phyloP scores from a whole-genome alignment of 2,113 vertebrate genomes.

The Clarias macrocephalus region DNA sequence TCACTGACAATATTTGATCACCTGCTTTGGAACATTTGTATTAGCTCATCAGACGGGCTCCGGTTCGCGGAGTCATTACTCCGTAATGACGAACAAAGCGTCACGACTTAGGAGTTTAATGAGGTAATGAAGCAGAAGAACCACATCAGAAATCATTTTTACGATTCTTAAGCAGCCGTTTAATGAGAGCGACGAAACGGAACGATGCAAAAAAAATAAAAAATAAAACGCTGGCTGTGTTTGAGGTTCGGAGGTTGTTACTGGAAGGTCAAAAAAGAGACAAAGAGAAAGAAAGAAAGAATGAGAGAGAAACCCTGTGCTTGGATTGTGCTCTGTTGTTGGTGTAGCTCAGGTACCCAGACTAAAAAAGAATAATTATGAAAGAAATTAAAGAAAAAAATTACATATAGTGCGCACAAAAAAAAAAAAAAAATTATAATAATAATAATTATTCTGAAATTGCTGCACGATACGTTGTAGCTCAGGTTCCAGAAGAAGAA shows the following conservation, averaged over 20 bases:
- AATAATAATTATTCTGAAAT: no score
- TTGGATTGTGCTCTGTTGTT: background rate
- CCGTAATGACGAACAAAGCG: slow-evolving; percentile 3
- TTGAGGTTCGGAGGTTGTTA: background rate
- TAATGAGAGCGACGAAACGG: slow-evolving; percentile 6
- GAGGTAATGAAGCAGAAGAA: slow-evolving; percentile 29
- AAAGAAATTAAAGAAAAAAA: no score
- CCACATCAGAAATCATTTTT: slow-evolving; percentile 29
- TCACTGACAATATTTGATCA: slow-evolving; percentile 44
- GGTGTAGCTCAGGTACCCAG: background rate
- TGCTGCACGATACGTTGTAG: background rate
- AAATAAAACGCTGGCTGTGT: background rate
- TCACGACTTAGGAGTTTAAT: slow-evolving; percentile 26
- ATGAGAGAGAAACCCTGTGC: background rate
- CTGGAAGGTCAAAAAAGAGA: background rate
- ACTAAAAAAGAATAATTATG: no score
- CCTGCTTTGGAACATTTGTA: slow-evolving; percentile 31
- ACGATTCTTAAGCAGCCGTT: slow-evolving; percentile 29
- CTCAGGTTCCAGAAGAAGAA: background rate
- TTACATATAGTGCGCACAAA: background rate
- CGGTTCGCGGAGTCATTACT: slow-evolving; percentile 14
- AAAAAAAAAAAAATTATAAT: background rate
- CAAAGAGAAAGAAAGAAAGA: background rate
- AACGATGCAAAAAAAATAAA: background rate
- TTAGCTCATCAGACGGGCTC: slow-evolving; percentile 25